These are phyloP conservation scores for Coleophora flavipennella DNA, from an alignment of 2,888 invertebrate species.

Conservation along the genomic window DNA sequence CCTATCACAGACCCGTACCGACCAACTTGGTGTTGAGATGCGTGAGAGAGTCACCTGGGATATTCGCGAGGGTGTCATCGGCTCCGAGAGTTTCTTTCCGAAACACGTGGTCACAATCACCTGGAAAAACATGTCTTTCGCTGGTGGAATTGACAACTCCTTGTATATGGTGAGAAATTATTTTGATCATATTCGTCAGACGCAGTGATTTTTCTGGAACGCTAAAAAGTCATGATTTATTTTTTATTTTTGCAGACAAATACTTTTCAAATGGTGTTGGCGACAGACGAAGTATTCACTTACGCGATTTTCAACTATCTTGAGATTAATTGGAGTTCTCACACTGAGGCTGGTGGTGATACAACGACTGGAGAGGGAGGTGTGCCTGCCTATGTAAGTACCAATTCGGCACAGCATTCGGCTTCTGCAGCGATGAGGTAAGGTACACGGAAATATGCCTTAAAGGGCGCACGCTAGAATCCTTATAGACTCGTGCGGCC, in stretches of 20 bases:
- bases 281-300: conserved; percentile 93
- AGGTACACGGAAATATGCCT: too few relatives aligned
- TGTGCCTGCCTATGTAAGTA: conserved; percentile 86
- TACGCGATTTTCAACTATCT: conserved; percentile 97
- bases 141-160: conserved; percentile 88
- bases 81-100: conserved; percentile 91
- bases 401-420: too few relatives aligned
- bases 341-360: conserved; percentile 93
- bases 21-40: conserved; percentile 88
- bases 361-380: conserved; percentile 90
- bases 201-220: too few relatives aligned
- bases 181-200: too few relatives aligned
- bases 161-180: conserved; percentile 76
- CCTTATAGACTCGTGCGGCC: too few relatives aligned
- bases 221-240: too few relatives aligned
- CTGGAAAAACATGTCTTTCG: conserved; percentile 96
- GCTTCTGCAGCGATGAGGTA: too few relatives aligned
- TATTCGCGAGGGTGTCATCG: conserved; percentile 90
- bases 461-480: too few relatives aligned
- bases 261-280: conserved; percentile 95
- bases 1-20: conserved; percentile 77
- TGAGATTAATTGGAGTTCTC: conserved; percentile 90
- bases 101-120: conserved; percentile 93
- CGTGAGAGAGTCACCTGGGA: conserved; percentile 91
- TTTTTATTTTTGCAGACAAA: conserved; percentile 78